Percentiles rank a stretch among this genome's conserved stretches.
These are phyloP conservation scores for Platyrinchus mystaceus DNA, from an alignment of 2,797 vertebrate species.

Conservation along the genomic window DNA sequence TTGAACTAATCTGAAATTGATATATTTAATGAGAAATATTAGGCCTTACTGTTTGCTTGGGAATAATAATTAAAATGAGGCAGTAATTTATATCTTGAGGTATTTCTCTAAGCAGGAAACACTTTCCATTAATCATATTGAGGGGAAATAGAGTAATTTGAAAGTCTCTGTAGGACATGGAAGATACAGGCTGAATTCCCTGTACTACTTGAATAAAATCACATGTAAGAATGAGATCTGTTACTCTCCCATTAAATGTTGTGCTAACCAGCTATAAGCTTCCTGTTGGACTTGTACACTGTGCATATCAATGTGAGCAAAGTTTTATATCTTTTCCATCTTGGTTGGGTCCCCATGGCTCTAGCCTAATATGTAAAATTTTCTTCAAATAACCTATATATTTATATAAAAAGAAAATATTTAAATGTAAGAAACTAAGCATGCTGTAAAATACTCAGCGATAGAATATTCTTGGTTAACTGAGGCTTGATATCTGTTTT, in stretches of 20 bases:
- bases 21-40: conserved; percentile 1
- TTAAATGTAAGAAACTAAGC: neutral
- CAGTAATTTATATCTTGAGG: neutral
- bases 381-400: neutral
- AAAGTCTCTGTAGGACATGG: neutral
- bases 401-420: neutral
- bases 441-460: neutral
- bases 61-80: neutral
- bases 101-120: neutral
- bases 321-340: neutral
- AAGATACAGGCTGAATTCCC: neutral
- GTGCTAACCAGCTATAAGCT: neutral
- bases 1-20: neutral
- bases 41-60: neutral
- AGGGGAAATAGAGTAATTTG: neutral
- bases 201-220: neutral
- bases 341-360: neutral
- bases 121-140: neutral
- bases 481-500: neutral
- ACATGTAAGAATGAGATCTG: neutral
- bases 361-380: neutral
- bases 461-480: neutral
- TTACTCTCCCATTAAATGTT: neutral
- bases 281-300: neutral
- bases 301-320: neutral